Base-by-base conservation (phyloP, 2,113 vertebrate genomes). In the Sinocyclocheilus rhinocerous region DNA sequence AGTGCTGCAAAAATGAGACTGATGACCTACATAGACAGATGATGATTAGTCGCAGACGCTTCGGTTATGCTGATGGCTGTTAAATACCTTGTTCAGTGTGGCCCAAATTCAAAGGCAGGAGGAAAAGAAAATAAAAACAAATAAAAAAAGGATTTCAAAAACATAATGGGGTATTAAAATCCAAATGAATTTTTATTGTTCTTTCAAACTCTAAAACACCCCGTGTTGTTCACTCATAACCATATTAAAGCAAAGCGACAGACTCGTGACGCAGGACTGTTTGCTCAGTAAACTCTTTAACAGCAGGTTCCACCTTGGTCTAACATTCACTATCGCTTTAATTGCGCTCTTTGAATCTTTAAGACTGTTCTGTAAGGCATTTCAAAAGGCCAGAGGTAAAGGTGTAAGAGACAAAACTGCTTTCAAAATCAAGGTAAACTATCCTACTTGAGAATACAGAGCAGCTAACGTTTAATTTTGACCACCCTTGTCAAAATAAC, bases 201-300 rank as follows among this genome's bases (percentile, higher is more conserved):
- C 65, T 55, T 52, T 11, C 61, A 86, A 11, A 9, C 4, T 12
- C 16, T 9, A 59, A 59, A 22, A 6, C 16, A 61, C 6, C 9
- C 15, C 4, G 36, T 16, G 6, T 9, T 70, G 63, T 65, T 29
- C 11, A 4, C 2, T 48, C 3, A 20, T 16, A 18, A 7, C 20
- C 42, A 20, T 33, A 24, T 24, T 13, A 39, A 42, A 39, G 69
- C 26, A 72, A 52, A 45, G 69, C 42, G 29, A 70, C 50, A 57
- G 29, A 70, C 50, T 18, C 2, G 20, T 76, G 33, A 39, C 20
- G 42, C 48, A 70, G 29, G 48, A 84, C 10, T 84, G 76, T 85
- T 84, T 84, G 69, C 42, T 59, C 2, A 55, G 57, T 11, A 76
- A 65, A 85, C 83, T 69, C 73, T 76, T 45, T 57, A 52, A 45